Conservation (phyloP, 2,113 vertebrate genomes). For the Semicossyphus pulcher region DNA sequence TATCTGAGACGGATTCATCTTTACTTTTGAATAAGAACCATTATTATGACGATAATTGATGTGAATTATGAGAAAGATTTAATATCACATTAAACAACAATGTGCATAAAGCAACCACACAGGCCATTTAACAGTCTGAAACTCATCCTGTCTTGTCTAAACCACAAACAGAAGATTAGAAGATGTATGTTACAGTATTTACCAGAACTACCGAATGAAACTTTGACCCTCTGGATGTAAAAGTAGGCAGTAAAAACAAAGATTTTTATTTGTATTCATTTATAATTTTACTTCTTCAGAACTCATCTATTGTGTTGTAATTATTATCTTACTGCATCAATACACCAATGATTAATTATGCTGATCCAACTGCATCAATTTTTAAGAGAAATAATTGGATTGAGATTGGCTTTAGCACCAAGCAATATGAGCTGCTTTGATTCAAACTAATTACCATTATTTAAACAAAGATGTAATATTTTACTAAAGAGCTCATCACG, state of each 20-base stretch:
- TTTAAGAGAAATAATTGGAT: constrained; percentile 38
- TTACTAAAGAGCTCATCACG: not conserved
- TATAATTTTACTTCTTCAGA: not conserved
- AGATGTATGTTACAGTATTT: not conserved
- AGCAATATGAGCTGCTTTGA: not conserved
- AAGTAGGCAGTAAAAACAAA: not conserved
- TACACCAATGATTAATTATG: constrained; percentile 24
- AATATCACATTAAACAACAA: too few relatives aligned
- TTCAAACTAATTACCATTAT: constrained; percentile 22
- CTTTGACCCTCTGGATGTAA: not conserved
- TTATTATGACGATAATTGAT: not conserved
- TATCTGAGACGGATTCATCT: not conserved
- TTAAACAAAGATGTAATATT: constrained; percentile 12
- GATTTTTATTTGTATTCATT: not conserved
- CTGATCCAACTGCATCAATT: constrained; percentile 18
- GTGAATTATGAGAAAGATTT: too few relatives aligned
- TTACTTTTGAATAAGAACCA: not conserved
- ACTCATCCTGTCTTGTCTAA: too few relatives aligned
- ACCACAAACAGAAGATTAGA: too few relatives aligned
- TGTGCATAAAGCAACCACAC: not conserved
- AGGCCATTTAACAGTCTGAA: too few relatives aligned
- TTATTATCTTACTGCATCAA: constrained; percentile 6
- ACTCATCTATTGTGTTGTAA: not conserved
- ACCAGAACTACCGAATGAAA: not conserved
- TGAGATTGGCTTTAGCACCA: constrained; percentile 19